phyloP scores from a whole-genome alignment of 2,888 invertebrate species.

The Morpho achilles region DNA sequence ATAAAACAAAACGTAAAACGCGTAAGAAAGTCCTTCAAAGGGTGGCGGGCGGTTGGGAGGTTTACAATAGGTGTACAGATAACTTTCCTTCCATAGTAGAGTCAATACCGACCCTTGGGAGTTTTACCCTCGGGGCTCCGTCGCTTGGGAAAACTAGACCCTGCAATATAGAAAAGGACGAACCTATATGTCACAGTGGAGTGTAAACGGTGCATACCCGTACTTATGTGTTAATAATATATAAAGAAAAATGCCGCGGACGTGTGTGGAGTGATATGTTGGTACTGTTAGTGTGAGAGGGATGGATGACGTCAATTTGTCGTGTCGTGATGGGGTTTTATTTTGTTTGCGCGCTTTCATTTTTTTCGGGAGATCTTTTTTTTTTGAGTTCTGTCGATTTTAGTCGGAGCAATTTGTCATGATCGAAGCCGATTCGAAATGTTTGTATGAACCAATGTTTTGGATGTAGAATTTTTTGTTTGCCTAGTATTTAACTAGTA shows the following conservation, averaged over 20 bases:
- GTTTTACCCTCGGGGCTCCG: constrained; percentile 76
- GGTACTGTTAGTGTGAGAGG: constrained; percentile 76
- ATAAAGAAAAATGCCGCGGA: constrained; percentile 78
- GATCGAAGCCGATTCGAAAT: no score
- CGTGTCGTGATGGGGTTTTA: constrained; percentile 78
- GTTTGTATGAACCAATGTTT: no score
- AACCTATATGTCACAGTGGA: constrained; percentile 43
- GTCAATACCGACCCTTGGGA: constrained; percentile 79
- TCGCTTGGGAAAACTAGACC: constrained; percentile 79
- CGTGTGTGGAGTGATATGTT: constrained; percentile 76
- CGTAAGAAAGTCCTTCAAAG: constrained; percentile 70
- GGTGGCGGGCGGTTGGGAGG: constrained; percentile 52
- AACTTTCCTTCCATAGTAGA: constrained; percentile 78
- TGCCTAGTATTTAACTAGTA: no score
- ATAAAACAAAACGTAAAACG: constrained; percentile 75
- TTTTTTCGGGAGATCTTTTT: constrained; percentile 34
- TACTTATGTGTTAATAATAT: constrained; percentile 79
- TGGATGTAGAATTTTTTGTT: no score
- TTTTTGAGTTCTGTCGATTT: constrained; percentile 34
- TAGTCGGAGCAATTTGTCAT: background rate
- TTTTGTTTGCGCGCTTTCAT: constrained; percentile 69
- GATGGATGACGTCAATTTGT: constrained; percentile 79
- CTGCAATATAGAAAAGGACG: constrained; percentile 77
- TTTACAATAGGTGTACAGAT: constrained; percentile 78
- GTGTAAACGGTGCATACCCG: constrained; percentile 61